Base-by-base conservation (phyloP, 2,113 vertebrate species). In the Mus pahari region DNA sequence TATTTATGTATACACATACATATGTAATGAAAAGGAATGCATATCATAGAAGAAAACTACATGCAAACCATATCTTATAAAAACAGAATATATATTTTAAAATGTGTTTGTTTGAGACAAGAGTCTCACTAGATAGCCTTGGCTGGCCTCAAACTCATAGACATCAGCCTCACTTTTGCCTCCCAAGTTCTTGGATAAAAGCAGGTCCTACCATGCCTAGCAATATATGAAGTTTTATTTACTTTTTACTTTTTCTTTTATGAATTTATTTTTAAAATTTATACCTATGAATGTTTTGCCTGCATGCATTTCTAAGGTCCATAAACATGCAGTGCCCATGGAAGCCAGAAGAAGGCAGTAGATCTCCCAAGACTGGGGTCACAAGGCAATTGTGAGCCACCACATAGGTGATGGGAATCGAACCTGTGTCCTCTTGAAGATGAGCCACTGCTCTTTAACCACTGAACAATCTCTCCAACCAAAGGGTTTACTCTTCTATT, bases 21-120 rank as follows among this genome's bases (percentile, higher is more conserved):
- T 42, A 74, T 42, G 19, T 74, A 75, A 45, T 45, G 39, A 86
- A 92, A 78, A 75, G 55, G 50, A 20, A 92, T 62, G 81, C 19
- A 87, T 3, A 71, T 10, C 74, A 70, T 36, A 50, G n/a, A 6
- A 96, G 70, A 94, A 91, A 86, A 77, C 36, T 20, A 78, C 7
- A 22, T 87, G 50, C 12, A 92, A 92, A 83, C 79, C 81, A n/a
- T 50, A 45, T 87, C 33, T 90, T 24, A 92, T 50, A 90, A 83
- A 33, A 55, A 33, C 71, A 42, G 71, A 42, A 73, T 42, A 74
- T 31, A 22, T 68, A 20, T 22, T 55, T 60, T n/a, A n/a, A n/a
- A n/a, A n/a, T n/a, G n/a, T 28, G 12, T 39, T 60, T 60, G n/a
- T 45, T 45, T 84, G 16, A 42, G 39, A 31, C 58, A 64, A 45